Percentiles rank a stretch among this genome's conserved stretches.
Conservation (phyloP, 2,888 invertebrate genomes). For the Mythimna impura region DNA sequence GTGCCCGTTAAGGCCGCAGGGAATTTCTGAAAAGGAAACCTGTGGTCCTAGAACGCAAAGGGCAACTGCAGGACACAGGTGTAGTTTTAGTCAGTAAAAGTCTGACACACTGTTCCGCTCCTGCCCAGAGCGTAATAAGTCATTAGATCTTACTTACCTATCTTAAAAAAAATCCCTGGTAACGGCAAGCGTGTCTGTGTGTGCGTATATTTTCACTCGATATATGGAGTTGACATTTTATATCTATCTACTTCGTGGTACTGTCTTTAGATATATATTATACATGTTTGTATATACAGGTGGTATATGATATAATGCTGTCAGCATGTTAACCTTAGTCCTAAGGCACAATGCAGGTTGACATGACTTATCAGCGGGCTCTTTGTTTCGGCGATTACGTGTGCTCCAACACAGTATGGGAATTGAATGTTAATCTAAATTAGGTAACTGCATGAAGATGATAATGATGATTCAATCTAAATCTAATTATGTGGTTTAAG, state of each 20-base stretch:
- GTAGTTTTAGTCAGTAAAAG: no score
- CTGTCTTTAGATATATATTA: not conserved
- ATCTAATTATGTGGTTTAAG: no score
- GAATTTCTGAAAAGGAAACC: no score
- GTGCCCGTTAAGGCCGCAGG: no score
- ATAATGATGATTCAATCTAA: not conserved
- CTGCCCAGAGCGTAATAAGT: no score
- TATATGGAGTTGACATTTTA: not conserved
- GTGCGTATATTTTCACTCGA: not conserved
- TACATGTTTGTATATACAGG: not conserved
- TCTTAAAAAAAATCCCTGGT: no score
- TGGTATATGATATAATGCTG: slow-evolving; percentile 22
- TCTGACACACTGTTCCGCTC: no score
- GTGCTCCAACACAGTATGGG: slow-evolving; percentile 15
- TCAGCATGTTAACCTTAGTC: slow-evolving; percentile 22
- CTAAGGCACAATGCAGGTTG: slow-evolving; percentile 34
- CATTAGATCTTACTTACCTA: no score
- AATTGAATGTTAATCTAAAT: slow-evolving; percentile 18
- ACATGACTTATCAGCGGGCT: slow-evolving; percentile 44
- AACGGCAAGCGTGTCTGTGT: not conserved
- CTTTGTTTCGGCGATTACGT: slow-evolving; percentile 38
- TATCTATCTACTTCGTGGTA: not conserved
- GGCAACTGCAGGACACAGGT: no score
- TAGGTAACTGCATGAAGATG: not conserved
- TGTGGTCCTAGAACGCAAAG: no score